A percentile compares a stretch with the other conserved stretches of the same genome.
These are phyloP conservation scores for Cryptocheilus praepositus DNA, from an alignment of 2,888 invertebrate genomes.

Conservation along the genomic window DNA sequence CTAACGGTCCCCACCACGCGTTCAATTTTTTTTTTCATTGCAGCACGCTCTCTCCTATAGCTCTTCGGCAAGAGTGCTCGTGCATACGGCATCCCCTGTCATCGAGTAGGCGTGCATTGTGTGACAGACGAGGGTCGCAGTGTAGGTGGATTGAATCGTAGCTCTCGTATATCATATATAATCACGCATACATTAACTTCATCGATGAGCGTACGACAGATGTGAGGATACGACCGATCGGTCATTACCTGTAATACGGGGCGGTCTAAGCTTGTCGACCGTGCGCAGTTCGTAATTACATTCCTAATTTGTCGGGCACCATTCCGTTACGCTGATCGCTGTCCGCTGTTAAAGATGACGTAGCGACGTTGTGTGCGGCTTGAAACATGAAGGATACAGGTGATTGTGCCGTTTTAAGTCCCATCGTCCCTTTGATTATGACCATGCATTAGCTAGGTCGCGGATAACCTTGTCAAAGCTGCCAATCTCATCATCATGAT, in stretches of 20 bases:
- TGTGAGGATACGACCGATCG: constrained; percentile 39
- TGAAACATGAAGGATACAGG: no score
- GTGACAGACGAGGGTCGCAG: constrained; percentile 1
- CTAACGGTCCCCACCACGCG: no score
- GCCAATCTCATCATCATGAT: no score
- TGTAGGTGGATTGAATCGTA: not conserved
- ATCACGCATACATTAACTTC: not conserved
- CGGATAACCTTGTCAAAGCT: no score
- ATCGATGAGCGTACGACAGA: constrained; percentile 28
- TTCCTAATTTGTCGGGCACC: constrained; percentile 47
- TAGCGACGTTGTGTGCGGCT: not conserved
- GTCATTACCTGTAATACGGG: constrained; percentile 37
- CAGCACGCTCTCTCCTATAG: not conserved
- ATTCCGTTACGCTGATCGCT: constrained; percentile 36
- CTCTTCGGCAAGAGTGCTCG: constrained; percentile 1
- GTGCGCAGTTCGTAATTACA: constrained; percentile 47
- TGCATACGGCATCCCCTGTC: not conserved
- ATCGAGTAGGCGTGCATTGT: not conserved
- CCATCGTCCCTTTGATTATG: no score
- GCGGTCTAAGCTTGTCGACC: constrained; percentile 42
- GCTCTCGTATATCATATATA: not conserved
- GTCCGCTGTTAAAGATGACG: constrained; percentile 45
- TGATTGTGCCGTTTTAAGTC: no score
- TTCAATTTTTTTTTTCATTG: no score
- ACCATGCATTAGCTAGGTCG: no score